These are phyloP conservation scores for Archivesica marissinica DNA, from an alignment of 1,140 invertebrate genomes.

Conservation along the genomic window DNA sequence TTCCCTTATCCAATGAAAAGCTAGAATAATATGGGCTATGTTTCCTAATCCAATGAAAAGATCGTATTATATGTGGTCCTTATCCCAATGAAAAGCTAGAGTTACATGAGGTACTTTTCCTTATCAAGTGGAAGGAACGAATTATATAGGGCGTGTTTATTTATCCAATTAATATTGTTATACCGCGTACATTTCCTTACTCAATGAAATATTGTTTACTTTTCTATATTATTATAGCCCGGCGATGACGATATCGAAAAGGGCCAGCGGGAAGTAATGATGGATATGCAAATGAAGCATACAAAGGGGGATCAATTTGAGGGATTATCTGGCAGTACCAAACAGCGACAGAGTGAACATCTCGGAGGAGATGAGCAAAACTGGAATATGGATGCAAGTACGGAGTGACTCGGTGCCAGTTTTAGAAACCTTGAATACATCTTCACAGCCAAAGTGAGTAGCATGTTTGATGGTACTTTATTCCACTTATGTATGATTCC, in stretches of 20 bases:
- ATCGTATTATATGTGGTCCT: no score
- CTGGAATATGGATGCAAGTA: constrained; percentile 78
- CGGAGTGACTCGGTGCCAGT: constrained; percentile 60
- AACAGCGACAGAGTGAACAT: constrained; percentile 76
- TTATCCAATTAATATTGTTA: no score
- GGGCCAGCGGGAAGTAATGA: constrained; percentile 56
- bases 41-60: no score
- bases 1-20: no score
- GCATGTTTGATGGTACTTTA: no score
- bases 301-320: constrained; percentile 57
- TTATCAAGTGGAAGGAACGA: no score
- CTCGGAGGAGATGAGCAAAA: constrained; percentile 77
- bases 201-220: background rate
- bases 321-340: constrained; percentile 47
- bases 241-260: constrained; percentile 51
- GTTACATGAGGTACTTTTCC: no score
- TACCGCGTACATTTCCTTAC: background rate
- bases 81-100: no score
- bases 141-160: no score
- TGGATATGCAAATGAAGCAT: constrained; percentile 67
- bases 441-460: constrained; percentile 39
- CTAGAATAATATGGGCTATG: no score
- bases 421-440: constrained; percentile 18
- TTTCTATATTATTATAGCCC: background rate
- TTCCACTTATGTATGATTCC: no score